These are phyloP conservation scores for Therioaphis trifolii DNA, from an alignment of 2,888 invertebrate species.

Conservation along the genomic window DNA sequence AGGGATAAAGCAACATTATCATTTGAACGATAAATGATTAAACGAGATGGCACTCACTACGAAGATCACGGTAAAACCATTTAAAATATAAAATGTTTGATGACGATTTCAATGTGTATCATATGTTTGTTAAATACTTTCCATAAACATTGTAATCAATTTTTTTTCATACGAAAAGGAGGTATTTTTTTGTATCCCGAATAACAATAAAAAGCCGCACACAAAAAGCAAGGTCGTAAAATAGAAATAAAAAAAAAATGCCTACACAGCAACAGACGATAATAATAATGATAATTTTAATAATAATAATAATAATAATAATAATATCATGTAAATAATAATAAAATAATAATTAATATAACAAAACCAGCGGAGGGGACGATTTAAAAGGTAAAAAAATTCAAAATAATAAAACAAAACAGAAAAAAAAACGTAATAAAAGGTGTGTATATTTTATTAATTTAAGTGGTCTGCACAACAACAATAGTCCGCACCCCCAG, in stretches of 20 bases:
- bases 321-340: background rate
- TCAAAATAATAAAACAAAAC: no score
- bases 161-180: background rate
- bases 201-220: no score
- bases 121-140: background rate
- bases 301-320: background rate
- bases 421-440: background rate
- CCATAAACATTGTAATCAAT: background rate
- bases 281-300: background rate
- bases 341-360: background rate
- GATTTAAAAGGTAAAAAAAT: background rate
- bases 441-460: background rate
- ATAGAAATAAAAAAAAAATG: background rate
- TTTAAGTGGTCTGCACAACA: background rate
- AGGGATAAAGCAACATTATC: no score
- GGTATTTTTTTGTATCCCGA: background rate
- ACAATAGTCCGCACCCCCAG: background rate
- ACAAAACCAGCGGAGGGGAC: background rate
- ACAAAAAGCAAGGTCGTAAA: no score
- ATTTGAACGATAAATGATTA: no score
- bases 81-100: no score
- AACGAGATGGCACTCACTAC: no score
- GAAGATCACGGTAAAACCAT: no score
- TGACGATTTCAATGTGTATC: no score
- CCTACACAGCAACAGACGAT: no score